These are phyloP conservation scores for Lates japonicus DNA, from an alignment of 2,797 vertebrate species.

Conservation along the genomic window DNA sequence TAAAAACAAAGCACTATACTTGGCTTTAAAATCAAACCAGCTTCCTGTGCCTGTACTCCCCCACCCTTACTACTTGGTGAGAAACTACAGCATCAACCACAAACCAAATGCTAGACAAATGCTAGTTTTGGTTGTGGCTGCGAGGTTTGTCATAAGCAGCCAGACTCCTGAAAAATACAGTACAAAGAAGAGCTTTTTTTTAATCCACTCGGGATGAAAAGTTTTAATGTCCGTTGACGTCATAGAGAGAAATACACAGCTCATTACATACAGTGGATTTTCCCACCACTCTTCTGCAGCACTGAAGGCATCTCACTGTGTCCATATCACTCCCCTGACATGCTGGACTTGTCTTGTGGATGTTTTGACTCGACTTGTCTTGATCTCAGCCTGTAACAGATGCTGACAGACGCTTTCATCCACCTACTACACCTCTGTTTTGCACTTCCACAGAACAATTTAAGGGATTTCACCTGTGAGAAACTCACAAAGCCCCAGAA, in stretches of 20 bases:
- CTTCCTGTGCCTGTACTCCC: conserved; percentile 57
- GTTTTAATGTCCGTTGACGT: conserved; percentile 25
- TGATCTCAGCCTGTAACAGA: conserved; percentile 34
- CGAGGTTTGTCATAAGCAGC: conserved; percentile 31
- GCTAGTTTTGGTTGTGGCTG: conserved; percentile 57
- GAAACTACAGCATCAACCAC: conserved; percentile 61
- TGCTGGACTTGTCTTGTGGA: conserved; percentile 28
- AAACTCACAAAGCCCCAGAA: neutral
- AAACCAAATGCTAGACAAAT: conserved; percentile 52
- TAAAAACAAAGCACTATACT: conserved; percentile 52
- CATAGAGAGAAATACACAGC: conserved; percentile 25
- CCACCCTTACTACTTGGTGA: conserved; percentile 39
- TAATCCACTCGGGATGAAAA: conserved; percentile 26
- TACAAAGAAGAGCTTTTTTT: neutral
- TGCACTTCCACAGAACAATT: conserved; percentile 26
- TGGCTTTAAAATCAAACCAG: conserved; percentile 57
- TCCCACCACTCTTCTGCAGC: conserved; percentile 32
- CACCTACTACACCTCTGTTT: conserved; percentile 35
- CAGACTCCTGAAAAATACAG: conserved; percentile 17
- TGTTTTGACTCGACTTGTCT: conserved; percentile 40
- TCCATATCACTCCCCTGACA: conserved; percentile 22
- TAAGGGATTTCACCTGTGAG: conserved; percentile 2
- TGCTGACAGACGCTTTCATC: conserved; percentile 23
- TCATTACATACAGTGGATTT: conserved; percentile 29
- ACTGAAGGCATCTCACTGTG: conserved; percentile 39